phyloP scores from a whole-genome alignment of 2,797 vertebrate genomes.

The Notoglanidium macrostoma region DNA sequence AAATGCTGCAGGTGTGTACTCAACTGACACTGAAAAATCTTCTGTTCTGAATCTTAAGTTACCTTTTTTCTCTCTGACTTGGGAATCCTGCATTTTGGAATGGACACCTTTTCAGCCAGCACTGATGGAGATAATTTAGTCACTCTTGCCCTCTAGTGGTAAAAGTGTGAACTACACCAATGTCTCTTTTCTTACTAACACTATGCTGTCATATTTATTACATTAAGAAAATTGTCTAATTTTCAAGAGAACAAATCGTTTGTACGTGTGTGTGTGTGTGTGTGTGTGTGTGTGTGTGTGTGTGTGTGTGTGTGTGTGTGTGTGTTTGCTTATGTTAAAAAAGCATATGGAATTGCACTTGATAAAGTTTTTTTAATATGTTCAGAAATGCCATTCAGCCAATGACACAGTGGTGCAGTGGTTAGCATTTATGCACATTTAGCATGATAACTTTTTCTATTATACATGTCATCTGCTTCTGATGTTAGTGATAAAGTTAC shows the following conservation, averaged over 20 bases:
- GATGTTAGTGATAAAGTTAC: slow-evolving; percentile 14
- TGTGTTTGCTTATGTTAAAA: too few species aligned
- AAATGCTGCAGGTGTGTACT: background rate
- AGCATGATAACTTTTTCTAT: background rate
- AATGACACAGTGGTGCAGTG: too few species aligned
- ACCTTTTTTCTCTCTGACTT: background rate
- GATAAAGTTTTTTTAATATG: background rate
- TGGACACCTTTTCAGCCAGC: background rate
- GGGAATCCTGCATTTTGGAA: background rate
- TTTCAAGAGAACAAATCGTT: background rate
- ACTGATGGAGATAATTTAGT: slow-evolving; percentile 11
- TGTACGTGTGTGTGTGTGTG: background rate
- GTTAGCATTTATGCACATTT: background rate
- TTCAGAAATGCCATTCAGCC: too few species aligned
- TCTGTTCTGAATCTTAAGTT: background rate
- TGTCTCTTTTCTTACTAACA: background rate
- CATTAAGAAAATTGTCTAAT: background rate
- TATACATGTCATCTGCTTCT: background rate
- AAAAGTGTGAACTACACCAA: background rate
- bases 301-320: background rate
- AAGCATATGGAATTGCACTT: too few species aligned
- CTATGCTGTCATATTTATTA: background rate
- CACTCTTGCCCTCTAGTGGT: slow-evolving; percentile 69
- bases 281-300: background rate
- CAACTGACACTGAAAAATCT: background rate